Conservation (phyloP, 2,888 invertebrate genomes). For the Gymnosoma rotundatum region DNA sequence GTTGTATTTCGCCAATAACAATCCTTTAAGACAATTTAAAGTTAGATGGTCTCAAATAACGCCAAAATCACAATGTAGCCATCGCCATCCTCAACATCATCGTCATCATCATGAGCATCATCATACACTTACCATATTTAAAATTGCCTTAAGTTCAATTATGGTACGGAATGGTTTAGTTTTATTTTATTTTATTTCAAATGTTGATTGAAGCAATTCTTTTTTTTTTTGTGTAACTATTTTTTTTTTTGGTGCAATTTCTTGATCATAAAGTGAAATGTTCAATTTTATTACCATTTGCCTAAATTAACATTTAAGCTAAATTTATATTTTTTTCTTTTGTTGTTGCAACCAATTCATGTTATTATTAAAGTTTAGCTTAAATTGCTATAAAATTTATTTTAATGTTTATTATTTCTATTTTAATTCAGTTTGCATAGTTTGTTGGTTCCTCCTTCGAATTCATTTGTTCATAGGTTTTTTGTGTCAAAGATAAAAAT, state of each 20-base stretch:
- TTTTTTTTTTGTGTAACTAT: neutral
- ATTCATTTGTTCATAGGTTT: slow-evolving; percentile 39
- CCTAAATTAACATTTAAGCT: slow-evolving; percentile 64
- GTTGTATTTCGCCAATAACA: slow-evolving; percentile 61
- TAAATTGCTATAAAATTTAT: slow-evolving; percentile 60
- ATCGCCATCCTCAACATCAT: slow-evolving; percentile 20
- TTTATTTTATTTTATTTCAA: slow-evolving; percentile 49
- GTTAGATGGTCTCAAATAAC: slow-evolving; percentile 55
- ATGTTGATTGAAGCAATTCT: slow-evolving; percentile 39
- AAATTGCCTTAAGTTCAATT: slow-evolving; percentile 69
- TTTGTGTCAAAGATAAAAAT: slow-evolving; percentile 61
- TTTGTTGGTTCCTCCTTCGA: slow-evolving; percentile 36
- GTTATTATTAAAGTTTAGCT: slow-evolving; percentile 54
- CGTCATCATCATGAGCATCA: slow-evolving; percentile 46
- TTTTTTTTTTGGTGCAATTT: slow-evolving; percentile 29
- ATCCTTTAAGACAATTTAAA: slow-evolving; percentile 63
- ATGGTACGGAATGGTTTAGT: slow-evolving; percentile 63
- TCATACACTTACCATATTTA: slow-evolving; percentile 70
- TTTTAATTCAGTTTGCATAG: slow-evolving; percentile 7
- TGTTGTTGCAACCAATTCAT: slow-evolving; percentile 39
- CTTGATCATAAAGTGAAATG: slow-evolving; percentile 64
- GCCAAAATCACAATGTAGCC: slow-evolving; percentile 45
- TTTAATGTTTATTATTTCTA: slow-evolving; percentile 59
- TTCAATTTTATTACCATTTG: slow-evolving; percentile 64
- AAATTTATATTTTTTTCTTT: neutral